A percentile compares a stretch with the other conserved stretches of the same genome.
phyloP scores from a whole-genome alignment of 2,888 invertebrate genomes.

The Cheilosia vernalis region DNA sequence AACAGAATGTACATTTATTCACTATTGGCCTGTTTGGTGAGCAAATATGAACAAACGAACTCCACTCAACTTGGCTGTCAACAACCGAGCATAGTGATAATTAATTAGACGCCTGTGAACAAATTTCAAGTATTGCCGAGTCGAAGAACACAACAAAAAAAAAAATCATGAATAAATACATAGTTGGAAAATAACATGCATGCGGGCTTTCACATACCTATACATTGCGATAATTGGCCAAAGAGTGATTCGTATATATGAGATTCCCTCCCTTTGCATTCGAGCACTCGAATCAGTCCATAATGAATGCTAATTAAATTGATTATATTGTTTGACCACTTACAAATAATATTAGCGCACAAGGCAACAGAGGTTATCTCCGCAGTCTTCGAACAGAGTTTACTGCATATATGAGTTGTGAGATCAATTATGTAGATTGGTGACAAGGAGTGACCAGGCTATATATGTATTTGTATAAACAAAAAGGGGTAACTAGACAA shows the following conservation, averaged over 20 bases:
- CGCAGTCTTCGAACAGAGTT: background rate
- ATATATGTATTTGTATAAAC: no score
- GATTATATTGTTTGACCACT: constrained; percentile 30
- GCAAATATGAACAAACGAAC: constrained; percentile 2
- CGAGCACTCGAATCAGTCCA: background rate
- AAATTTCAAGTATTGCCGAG: constrained; percentile 29
- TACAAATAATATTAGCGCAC: constrained; percentile 5
- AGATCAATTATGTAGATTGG: background rate
- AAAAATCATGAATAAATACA: constrained; percentile 20
- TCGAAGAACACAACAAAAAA: background rate
- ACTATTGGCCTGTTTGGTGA: background rate
- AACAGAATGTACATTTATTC: constrained; percentile 10
- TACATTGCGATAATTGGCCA: background rate
- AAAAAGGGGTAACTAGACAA: no score
- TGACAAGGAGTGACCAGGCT: background rate
- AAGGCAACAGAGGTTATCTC: constrained; percentile 1
- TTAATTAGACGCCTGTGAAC: constrained; percentile 45
- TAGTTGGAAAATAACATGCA: background rate
- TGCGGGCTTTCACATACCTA: background rate
- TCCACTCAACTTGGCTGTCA: background rate
- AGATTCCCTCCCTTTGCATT: constrained; percentile 7
- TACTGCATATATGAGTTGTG: background rate
- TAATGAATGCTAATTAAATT: constrained; percentile 55
- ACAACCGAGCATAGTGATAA: constrained; percentile 38
- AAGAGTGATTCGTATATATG: background rate